Base-by-base conservation (phyloP, 1,140 invertebrate genomes). In the Pinna nobilis region DNA sequence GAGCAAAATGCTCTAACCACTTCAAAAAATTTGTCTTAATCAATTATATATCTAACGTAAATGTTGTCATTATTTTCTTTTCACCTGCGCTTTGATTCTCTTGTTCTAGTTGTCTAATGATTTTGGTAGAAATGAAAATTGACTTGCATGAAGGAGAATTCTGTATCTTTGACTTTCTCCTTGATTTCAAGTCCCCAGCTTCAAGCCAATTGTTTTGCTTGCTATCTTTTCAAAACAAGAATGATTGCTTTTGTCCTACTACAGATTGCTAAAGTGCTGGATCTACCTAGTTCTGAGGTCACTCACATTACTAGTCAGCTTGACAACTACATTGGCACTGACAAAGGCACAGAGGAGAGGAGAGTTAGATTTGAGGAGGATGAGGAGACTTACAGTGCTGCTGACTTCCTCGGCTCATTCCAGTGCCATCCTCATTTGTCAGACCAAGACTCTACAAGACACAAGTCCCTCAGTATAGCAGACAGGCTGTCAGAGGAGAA, bases 361-460 rank as follows among this genome's bases (percentile, higher is more conserved):
- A 63, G 60, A 25, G 80, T 85, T 25, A 67, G 61, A 28, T 86
- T 86, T 67, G 55, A 82, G 9, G 76, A 82, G 9, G 76, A 81
- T 37, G 41, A 39, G 23, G 63, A 66, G 3, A 33, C 39, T 37
- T 67, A 85, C 53, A 73, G 57, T 32, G 65, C 76, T 15, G 74
- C 76, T 20, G 77, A 75, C 11, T 88, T 87, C 55, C 79, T 86
- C 4, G 77, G 77, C 49, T 86, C 84, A 53, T 87, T 88, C 67
- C 80, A 84, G 9, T 86, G 81, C 51, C 76, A 77, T 4, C 72
- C 77, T 25, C 76, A 83, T 60, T 30, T 71, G 23, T 59, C 50
- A 35, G 80, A 82, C 44, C 57, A 74, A 9, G 81, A 82, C 1
- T 49, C 75, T 11, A 67, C 28, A 35, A 50, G 66, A n/a, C 65